Percentiles rank a stretch among this genome's conserved stretches.
Evolutionary conservation across 1,140 invertebrate genomes (phyloP).

Genomic region (Geopemphigus sp.): DNA sequence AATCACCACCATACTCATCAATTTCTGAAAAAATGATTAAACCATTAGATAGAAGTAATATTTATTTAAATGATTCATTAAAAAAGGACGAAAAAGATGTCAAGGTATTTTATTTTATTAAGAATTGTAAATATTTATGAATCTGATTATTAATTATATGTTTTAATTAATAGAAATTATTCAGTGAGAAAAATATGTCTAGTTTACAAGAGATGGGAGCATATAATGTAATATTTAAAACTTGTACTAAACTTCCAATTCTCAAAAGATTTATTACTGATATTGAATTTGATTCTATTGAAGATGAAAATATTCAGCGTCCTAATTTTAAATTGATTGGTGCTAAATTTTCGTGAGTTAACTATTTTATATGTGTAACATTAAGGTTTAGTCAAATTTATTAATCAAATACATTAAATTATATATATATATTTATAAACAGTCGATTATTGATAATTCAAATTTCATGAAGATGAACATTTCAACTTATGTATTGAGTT

Average conservation of each 20-base stretch:
- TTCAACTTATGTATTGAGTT: too few relatives aligned
- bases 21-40: slow-evolving; percentile 21
- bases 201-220: slow-evolving; percentile 70
- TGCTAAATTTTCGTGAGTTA: slow-evolving; percentile 68
- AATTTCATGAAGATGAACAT: too few relatives aligned
- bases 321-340: slow-evolving; percentile 69
- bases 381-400: too few relatives aligned
- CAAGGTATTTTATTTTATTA: slow-evolving; percentile 8
- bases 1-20: slow-evolving; percentile 20
- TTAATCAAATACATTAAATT: too few relatives aligned
- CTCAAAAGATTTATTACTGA: slow-evolving; percentile 72
- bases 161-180: slow-evolving; percentile 55
- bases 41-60: slow-evolving; percentile 32
- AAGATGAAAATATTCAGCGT: slow-evolving; percentile 65
- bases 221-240: slow-evolving; percentile 74
- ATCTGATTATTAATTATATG: neutral
- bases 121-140: neutral
- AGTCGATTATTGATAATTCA: too few relatives aligned
- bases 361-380: slow-evolving; percentile 53
- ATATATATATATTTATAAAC: too few relatives aligned
- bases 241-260: slow-evolving; percentile 73
- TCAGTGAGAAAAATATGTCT: slow-evolving; percentile 58
- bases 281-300: slow-evolving; percentile 65
- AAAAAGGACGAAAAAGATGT: slow-evolving; percentile 44
- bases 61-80: neutral